A percentile compares a stretch with the other conserved stretches of the same genome.
Conservation (phyloP, 1,140 invertebrate species). For the Dendroctonus valens region DNA sequence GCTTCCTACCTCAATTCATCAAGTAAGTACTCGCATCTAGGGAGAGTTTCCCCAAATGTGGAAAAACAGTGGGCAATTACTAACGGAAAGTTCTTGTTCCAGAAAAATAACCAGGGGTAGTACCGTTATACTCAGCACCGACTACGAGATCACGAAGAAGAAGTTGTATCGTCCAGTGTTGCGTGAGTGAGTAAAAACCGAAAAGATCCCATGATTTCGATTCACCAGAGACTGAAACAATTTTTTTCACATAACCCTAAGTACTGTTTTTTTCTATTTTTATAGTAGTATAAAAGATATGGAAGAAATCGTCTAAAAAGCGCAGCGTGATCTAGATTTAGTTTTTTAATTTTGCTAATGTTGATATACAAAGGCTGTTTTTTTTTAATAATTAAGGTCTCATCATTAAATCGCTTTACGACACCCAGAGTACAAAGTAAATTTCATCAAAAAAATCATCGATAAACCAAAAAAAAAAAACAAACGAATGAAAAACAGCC, state of each 20-base stretch:
- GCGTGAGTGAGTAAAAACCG: constrained; percentile 30
- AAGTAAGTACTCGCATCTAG: constrained; percentile 39
- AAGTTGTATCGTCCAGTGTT: constrained; percentile 39
- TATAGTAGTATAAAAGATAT: constrained; percentile 36
- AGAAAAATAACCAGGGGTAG: constrained; percentile 48
- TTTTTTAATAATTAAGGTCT: neutral
- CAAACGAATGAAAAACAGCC: constrained; percentile 22
- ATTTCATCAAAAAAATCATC: constrained; percentile 1
- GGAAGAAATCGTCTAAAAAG: constrained; percentile 23
- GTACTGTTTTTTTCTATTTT: constrained; percentile 36
- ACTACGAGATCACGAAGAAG: constrained; percentile 43
- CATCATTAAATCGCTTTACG: constrained; percentile 13
- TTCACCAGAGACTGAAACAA: constrained; percentile 29
- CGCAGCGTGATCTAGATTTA: constrained; percentile 35
- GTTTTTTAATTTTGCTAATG: constrained; percentile 27
- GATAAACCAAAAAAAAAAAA: constrained; percentile 26
- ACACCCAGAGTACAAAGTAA: constrained; percentile 26
- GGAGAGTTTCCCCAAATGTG: neutral
- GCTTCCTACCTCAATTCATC: constrained; percentile 73
- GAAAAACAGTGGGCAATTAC: neutral
- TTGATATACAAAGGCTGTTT: constrained; percentile 22
- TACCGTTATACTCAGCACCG: constrained; percentile 47
- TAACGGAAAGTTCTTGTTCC: constrained; percentile 32
- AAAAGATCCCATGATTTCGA: constrained; percentile 9
- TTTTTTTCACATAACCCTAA: constrained; percentile 23